Evolutionary conservation across 2,797 vertebrate species (phyloP).

Genomic region (Lycodopsis pacificus): DNA sequence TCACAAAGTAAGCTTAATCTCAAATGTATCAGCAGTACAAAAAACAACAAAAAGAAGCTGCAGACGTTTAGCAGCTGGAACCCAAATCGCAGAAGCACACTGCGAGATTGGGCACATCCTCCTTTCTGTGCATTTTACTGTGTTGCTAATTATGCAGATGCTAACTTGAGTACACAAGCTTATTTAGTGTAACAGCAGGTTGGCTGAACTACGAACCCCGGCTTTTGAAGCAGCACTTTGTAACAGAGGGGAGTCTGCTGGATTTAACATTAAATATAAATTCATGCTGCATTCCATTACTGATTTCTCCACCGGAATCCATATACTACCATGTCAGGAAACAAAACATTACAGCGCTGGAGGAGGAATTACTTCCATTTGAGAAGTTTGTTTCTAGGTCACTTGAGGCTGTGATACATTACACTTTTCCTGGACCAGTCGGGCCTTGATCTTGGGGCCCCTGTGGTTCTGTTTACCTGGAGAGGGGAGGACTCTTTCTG

Average conservation of each 20-base stretch:
- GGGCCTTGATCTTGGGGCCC: neutral
- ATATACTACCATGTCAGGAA: conserved; percentile 25
- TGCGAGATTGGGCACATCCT: neutral
- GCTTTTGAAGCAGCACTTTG: conserved; percentile 46
- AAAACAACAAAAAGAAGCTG: neutral
- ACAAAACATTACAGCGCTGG: conserved; percentile 6
- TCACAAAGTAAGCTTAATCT: conserved; percentile 33
- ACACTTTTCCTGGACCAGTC: conserved; percentile 23
- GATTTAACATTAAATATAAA: conserved; percentile 39
- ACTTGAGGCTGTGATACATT: conserved; percentile 24
- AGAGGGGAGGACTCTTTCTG: conserved; percentile 1
- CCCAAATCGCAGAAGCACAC: neutral
- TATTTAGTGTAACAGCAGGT: neutral
- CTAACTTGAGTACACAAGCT: neutral
- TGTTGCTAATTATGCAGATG: neutral
- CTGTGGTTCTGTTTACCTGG: neutral
- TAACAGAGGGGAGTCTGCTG: conserved; percentile 31
- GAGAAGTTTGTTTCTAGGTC: conserved; percentile 44
- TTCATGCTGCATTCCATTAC: neutral
- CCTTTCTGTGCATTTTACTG: neutral
- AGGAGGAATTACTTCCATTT: conserved; percentile 42
- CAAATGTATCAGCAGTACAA: conserved; percentile 13
- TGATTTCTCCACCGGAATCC: conserved; percentile 32
- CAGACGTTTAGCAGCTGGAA: neutral
- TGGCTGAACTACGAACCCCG: neutral